Base-by-base conservation (phyloP, 2,888 invertebrate genomes). In the Penaeus monodon region DNA sequence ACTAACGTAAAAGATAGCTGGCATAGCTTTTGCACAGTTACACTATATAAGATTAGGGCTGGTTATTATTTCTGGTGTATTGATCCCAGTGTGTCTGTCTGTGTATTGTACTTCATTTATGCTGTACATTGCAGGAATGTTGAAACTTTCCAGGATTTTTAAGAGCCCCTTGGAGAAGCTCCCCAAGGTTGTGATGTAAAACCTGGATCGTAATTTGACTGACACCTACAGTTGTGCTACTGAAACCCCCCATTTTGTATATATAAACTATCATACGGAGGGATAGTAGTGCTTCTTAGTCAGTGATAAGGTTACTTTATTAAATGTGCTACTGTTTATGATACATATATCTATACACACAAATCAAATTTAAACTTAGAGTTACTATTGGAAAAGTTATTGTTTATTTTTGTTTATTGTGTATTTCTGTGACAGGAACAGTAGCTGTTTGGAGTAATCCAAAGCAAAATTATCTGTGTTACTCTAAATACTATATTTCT, bases 1-100 rank as follows among this genome's bases (percentile, higher is more conserved):
- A 93, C 95, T 99, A 91, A 97, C 98, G 93, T 98, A 96, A 90
- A 83, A 89, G 64, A 44, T 27, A 73, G 86, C 68, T 38, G 29
- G 64, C 44, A 63, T 86, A 86, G 86, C 82, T 64, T 57, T 68
- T 78, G 82, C 86, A 81, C 86, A 86, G 77, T 85, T 86, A 66
- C 76, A 74, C 68, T 74, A 66, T 78, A 33, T 78, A 27, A 27
- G 77, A 38, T 68, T 49, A 57, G 68, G 84, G 78, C 49, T 64
- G 84, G 65, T 78, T 68, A 68, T 66, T 27, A 77, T 78, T 80
- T 78, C 64, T 66, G 65, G 33, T 66, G 38, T 78, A 49, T 66
- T 84, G 57, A 68, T 84, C 68, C 65, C 66, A 49, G 27, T 68
- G 38, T 84, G 82, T 57, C 57, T 82, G 57, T 73, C 65, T 73